These are phyloP conservation scores for Steatornis caripensis DNA, from an alignment of 2,113 vertebrate genomes.

Conservation along the genomic window DNA sequence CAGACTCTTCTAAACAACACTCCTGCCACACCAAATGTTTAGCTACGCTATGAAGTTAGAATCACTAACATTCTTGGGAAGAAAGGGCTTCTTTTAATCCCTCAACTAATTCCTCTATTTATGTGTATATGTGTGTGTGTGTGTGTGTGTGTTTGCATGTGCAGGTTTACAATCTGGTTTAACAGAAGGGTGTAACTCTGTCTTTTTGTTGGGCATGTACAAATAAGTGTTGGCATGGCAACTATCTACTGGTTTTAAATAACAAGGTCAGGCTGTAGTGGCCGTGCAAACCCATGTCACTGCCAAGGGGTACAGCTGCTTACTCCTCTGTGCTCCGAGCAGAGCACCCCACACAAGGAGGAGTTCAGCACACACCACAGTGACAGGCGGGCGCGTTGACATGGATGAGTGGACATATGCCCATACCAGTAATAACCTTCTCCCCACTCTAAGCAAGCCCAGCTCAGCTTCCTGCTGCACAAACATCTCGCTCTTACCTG, in stretches of 20 bases:
- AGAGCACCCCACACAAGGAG: not conserved
- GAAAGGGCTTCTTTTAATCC: not conserved
- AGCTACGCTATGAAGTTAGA: not conserved
- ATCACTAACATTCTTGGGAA: not conserved
- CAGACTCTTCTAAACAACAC: not conserved
- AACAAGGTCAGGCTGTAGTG: not conserved
- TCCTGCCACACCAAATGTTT: not conserved
- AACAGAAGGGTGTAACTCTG: not conserved
- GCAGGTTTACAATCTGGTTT: not conserved
- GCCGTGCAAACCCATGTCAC: not conserved
- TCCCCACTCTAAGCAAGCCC: not conserved
- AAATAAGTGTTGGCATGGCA: not conserved
- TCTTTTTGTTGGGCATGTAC: not conserved
- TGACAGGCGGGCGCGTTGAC: not conserved
- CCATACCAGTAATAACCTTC: not conserved
- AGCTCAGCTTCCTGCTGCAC: not conserved
- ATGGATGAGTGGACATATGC: not conserved
- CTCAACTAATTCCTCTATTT: not conserved
- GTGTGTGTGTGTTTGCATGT: not conserved
- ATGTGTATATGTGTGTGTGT: accelerated
- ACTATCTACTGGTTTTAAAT: not conserved
- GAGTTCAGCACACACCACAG: not conserved
- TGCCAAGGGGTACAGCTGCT: not conserved
- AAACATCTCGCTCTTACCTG: not conserved
- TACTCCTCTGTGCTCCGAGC: not conserved